These are phyloP conservation scores for Willisornis vidua DNA, from an alignment of 2,113 vertebrate species.

Conservation along the genomic window DNA sequence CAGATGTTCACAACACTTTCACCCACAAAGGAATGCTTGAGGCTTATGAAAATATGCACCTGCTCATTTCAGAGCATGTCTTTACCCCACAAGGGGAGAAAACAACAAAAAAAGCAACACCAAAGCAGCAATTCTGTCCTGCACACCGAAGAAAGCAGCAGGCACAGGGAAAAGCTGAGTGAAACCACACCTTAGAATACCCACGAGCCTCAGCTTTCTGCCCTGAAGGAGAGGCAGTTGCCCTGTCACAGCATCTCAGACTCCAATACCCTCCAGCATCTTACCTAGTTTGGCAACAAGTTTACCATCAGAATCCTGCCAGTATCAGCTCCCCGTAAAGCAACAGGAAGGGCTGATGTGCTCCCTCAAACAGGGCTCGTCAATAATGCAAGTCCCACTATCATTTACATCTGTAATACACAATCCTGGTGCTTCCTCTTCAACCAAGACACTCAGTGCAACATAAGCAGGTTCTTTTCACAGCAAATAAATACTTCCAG, in stretches of 20 bases:
- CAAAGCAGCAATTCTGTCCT: not conserved
- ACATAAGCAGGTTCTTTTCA: not conserved
- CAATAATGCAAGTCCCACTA: not conserved
- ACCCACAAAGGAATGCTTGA: not conserved
- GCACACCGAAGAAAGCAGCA: not conserved
- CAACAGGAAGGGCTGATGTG: fast-evolving
- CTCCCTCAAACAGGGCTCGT: not conserved
- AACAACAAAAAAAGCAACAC: not conserved
- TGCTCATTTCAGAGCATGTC: not conserved
- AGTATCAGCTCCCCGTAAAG: not conserved
- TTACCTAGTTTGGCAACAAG: not conserved
- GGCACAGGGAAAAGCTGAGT: not conserved
- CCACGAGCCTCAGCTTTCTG: not conserved
- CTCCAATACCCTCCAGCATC: not conserved
- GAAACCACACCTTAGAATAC: not conserved
- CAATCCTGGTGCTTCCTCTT: not conserved
- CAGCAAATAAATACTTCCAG: not conserved
- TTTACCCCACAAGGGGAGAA: not conserved
- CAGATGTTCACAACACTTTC: not conserved
- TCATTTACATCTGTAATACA: not conserved
- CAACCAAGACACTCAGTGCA: not conserved
- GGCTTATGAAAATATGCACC: not conserved
- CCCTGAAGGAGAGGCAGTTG: not conserved
- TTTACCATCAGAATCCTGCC: not conserved
- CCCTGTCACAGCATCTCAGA: not conserved